Evolutionary conservation across 2,888 invertebrate species (phyloP).

Genomic region (Hypomecis punctinalis): DNA sequence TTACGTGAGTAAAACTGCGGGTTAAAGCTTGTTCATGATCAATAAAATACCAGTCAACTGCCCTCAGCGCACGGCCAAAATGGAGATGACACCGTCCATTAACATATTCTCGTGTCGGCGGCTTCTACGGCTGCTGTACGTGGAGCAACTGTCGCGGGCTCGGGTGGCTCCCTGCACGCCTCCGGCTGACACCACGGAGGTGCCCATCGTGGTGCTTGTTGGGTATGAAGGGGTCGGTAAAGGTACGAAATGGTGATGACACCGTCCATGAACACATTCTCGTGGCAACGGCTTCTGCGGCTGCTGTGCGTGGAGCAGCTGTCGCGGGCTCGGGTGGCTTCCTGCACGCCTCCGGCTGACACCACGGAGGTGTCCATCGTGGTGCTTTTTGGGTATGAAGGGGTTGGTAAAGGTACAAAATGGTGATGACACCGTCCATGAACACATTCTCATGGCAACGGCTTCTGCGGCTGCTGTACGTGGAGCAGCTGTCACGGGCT

Average conservation of each 20-base stretch:
- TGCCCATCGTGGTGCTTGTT: slow-evolving; percentile 71
- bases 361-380: slow-evolving; percentile 71
- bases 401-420: slow-evolving; percentile 78
- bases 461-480: slow-evolving; percentile 68
- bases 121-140: slow-evolving; percentile 68
- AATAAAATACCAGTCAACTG: neutral
- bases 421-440: slow-evolving; percentile 68
- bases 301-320: slow-evolving; percentile 74
- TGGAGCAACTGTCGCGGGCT: slow-evolving; percentile 70
- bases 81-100: slow-evolving; percentile 68
- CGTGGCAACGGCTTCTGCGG: slow-evolving; percentile 67
- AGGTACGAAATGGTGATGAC: slow-evolving; percentile 74
- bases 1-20: too few species aligned
- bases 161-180: slow-evolving; percentile 63
- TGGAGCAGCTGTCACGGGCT: slow-evolving; percentile 70
- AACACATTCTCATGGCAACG: slow-evolving; percentile 64
- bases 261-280: slow-evolving; percentile 63
- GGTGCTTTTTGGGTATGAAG: slow-evolving; percentile 72
- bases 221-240: slow-evolving; percentile 75
- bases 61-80: slow-evolving; percentile 64
- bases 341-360: slow-evolving; percentile 68
- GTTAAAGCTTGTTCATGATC: too few species aligned
- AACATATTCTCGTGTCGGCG: slow-evolving; percentile 64
- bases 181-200: slow-evolving; percentile 72
- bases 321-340: slow-evolving; percentile 63